Conservation (phyloP, 1,140 invertebrate genomes). For the Octopus bimaculoides region DNA sequence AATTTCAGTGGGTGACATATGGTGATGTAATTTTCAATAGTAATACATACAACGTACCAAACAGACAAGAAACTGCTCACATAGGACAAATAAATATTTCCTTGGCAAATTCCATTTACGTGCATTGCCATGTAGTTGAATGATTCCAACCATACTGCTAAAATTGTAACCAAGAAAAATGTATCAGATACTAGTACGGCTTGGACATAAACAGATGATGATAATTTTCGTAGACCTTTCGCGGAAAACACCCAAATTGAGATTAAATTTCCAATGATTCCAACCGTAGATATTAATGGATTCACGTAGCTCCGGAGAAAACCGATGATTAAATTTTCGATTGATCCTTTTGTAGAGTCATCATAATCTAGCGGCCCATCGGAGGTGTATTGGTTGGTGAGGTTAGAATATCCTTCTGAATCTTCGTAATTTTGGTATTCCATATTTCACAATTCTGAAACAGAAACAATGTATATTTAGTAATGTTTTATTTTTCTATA, state of each 20-base stretch:
- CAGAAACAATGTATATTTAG: too few species aligned
- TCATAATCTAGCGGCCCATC: too few species aligned
- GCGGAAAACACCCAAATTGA: conserved; percentile 27
- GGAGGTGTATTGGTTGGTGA: too few species aligned
- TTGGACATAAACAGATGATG: conserved; percentile 34
- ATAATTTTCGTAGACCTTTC: conserved; percentile 27
- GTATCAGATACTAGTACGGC: conserved; percentile 34
- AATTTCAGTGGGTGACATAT: conserved; percentile 73
- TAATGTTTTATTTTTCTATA: too few species aligned
- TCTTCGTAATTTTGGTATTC: too few species aligned
- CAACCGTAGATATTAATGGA: conserved; percentile 29
- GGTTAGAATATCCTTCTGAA: too few species aligned
- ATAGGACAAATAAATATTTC: conserved; percentile 69
- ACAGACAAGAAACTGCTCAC: conserved; percentile 73
- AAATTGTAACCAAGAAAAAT: conserved; percentile 28
- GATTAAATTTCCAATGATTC: conserved; percentile 29
- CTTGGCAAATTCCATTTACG: conserved; percentile 61
- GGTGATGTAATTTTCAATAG: conserved; percentile 78
- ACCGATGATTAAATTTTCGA: too few species aligned
- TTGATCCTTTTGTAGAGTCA: too few species aligned
- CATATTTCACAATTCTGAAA: too few species aligned
- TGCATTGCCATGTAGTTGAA: conserved; percentile 28
- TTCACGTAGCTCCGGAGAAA: conserved; percentile 19
- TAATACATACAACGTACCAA: conserved; percentile 82
- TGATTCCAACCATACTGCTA: conserved; percentile 34